Evolutionary conservation across 1,140 invertebrate species (phyloP).

Genomic region (Euschistus heros): DNA sequence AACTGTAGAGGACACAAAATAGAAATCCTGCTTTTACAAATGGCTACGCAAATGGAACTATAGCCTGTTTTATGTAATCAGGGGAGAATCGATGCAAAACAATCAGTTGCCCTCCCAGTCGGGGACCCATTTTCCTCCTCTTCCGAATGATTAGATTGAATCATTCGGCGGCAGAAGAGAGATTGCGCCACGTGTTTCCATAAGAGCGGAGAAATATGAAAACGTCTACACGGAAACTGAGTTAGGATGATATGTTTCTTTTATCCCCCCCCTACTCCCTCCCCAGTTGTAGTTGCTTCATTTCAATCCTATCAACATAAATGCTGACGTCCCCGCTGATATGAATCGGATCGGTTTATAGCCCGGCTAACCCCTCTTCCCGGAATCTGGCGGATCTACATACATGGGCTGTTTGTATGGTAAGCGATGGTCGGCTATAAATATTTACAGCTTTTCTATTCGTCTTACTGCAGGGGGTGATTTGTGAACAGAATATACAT

Average conservation of each 20-base stretch:
- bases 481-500: neutral
- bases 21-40: too few relatives aligned
- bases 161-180: neutral
- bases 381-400: constrained; percentile 1
- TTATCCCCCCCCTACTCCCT: neutral
- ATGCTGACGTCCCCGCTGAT: constrained; percentile 7
- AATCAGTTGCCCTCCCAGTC: neutral
- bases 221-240: neutral
- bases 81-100: too few relatives aligned
- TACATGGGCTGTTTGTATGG: constrained; percentile 7
- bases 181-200: too few relatives aligned
- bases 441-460: constrained; percentile 8
- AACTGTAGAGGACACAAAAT: too few relatives aligned
- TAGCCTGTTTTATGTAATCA: too few relatives aligned
- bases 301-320: constrained; percentile 15
- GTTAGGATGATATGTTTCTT: constrained; percentile 1
- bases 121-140: constrained; percentile 4
- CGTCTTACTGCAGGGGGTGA: neutral
- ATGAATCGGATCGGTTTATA: constrained; percentile 7
- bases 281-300: neutral
- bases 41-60: too few relatives aligned
- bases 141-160: constrained; percentile 12
- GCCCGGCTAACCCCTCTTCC: neutral
- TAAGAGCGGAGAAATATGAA: constrained; percentile 1
- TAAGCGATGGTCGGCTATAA: constrained; percentile 5